A percentile compares a stretch with the other conserved stretches of the same genome.
These are phyloP conservation scores for Lymantria dispar DNA, from an alignment of 2,888 invertebrate genomes.

Conservation along the genomic window DNA sequence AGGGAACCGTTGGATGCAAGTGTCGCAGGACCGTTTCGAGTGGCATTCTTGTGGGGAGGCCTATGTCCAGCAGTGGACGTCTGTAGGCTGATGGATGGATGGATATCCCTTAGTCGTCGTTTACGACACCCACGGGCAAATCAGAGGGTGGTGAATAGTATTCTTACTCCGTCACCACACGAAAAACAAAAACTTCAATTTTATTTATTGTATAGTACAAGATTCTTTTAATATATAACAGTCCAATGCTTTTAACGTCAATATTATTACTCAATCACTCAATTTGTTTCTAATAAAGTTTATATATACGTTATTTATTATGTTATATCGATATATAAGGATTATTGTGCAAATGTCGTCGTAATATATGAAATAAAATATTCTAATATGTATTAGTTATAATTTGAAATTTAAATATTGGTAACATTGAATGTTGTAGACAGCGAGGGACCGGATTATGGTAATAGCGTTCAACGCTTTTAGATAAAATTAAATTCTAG, in stretches of 20 bases:
- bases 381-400: constrained; percentile 22
- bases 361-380: constrained; percentile 24
- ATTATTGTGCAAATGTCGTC: constrained; percentile 32
- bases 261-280: constrained; percentile 1
- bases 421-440: constrained; percentile 32
- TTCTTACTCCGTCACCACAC: too few species aligned
- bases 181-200: too few species aligned
- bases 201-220: too few species aligned
- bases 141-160: too few species aligned
- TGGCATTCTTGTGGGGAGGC: too few species aligned
- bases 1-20: too few species aligned
- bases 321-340: constrained; percentile 17
- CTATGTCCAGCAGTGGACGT: too few species aligned
- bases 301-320: constrained; percentile 17
- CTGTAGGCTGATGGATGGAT: too few species aligned
- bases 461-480: background rate
- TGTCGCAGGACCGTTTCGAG: too few species aligned
- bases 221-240: background rate
- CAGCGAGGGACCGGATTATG: constrained; percentile 37
- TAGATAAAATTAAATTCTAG: too few species aligned
- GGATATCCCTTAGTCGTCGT: too few species aligned
- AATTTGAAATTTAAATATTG: constrained; percentile 34
- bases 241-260: background rate
- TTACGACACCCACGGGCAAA: too few species aligned
- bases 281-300: constrained; percentile 1